phyloP scores from a whole-genome alignment of 53 echinoderm and acorn worm species.

The Apostichopus leukothele region DNA sequence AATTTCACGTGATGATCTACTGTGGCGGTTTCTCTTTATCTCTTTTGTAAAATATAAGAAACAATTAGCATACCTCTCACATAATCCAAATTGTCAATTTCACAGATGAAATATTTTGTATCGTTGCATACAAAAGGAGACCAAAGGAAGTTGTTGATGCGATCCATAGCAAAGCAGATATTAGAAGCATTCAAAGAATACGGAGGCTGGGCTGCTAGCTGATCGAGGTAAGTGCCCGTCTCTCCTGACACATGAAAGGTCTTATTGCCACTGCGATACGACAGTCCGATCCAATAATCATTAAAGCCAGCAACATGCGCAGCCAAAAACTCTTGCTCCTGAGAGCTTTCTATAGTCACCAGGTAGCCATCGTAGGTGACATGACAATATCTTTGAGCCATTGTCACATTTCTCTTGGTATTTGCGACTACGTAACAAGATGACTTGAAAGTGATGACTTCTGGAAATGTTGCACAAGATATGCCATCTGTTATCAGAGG shows the following conservation, averaged over 20 bases:
- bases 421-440: conserved; percentile 10
- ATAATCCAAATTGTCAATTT: background rate
- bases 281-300: conserved; percentile 35
- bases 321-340: conserved; percentile 9
- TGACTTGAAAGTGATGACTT: background rate
- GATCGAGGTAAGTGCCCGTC: background rate
- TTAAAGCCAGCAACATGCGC: background rate
- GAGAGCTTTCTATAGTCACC: background rate
- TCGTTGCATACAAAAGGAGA: background rate
- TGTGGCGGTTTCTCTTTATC: too few relatives aligned
- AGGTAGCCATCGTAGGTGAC: background rate
- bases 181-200: background rate
- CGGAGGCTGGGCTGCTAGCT: background rate
- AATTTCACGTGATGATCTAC: too few relatives aligned
- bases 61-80: background rate
- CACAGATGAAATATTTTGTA: conserved; percentile 12
- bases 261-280: background rate
- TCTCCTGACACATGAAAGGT: background rate
- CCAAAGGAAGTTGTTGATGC: background rate
- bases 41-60: background rate
- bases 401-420: too few relatives aligned
- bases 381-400: background rate
- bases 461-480: background rate
- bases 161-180: conserved; percentile 6
- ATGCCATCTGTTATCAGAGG: background rate